Conservation (phyloP, 2,888 invertebrate species). For the Pseudococcus viburni region DNA sequence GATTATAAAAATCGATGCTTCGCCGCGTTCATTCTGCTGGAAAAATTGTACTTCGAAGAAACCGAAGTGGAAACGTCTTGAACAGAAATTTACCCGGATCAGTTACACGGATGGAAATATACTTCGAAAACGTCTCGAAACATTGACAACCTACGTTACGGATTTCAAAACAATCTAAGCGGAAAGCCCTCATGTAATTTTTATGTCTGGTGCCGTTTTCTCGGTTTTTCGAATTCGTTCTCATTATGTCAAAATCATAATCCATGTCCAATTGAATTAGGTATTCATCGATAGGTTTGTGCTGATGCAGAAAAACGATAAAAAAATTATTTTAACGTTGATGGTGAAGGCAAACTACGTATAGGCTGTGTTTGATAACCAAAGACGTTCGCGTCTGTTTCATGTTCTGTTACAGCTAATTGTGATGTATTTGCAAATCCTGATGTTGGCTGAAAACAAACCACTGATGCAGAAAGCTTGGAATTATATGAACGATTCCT, state of each 20-base stretch:
- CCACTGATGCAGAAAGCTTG: constrained; percentile 96
- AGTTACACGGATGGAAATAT: neutral
- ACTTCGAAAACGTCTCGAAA: neutral
- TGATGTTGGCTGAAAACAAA: constrained; percentile 89
- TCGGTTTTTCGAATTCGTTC: neutral
- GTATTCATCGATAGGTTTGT: constrained; percentile 44
- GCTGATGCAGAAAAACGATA: neutral
- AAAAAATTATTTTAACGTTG: neutral
- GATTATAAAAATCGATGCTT: too few species aligned
- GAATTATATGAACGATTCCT: constrained; percentile 99
- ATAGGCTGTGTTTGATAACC: neutral
- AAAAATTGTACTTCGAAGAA: too few species aligned
- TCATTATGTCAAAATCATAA: neutral
- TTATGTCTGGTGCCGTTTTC: neutral
- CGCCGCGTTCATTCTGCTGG: too few species aligned
- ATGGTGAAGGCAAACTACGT: neutral
- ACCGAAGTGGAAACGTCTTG: neutral
- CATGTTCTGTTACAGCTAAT: constrained; percentile 76
- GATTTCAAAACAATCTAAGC: neutral
- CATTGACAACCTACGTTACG: neutral
- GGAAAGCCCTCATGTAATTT: neutral
- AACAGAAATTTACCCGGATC: neutral
- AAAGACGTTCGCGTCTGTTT: constrained; percentile 29
- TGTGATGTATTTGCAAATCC: constrained; percentile 94
- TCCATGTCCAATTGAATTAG: neutral